Percentiles rank a stretch among this genome's conserved stretches.
These are phyloP conservation scores for Procambarus virginalis DNA, from an alignment of 1,140 invertebrate species.

Conservation along the genomic window DNA sequence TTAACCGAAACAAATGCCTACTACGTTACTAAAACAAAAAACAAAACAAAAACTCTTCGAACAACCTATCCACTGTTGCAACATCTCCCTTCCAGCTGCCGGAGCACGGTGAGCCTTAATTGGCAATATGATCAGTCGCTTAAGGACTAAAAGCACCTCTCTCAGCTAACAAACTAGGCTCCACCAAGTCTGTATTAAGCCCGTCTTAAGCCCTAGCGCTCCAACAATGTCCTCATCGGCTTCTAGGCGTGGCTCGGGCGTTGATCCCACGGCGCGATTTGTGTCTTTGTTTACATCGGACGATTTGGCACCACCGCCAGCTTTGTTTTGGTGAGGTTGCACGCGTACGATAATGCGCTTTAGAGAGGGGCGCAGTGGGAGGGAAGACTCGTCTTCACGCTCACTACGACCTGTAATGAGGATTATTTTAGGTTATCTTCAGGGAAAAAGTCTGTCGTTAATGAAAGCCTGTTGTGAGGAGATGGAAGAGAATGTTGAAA, in stretches of 20 bases:
- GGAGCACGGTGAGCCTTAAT: background rate
- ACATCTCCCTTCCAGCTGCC: background rate
- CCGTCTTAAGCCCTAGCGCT: background rate
- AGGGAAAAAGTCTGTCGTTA: no score
- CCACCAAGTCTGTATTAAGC: background rate
- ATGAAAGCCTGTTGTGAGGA: no score
- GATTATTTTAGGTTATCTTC: background rate
- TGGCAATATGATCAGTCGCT: background rate
- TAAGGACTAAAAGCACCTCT: background rate
- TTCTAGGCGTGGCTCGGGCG: background rate
- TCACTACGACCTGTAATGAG: background rate
- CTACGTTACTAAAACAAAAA: no score
- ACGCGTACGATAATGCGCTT: background rate
- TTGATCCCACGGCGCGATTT: background rate
- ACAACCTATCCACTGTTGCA: background rate
- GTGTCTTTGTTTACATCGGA: background rate
- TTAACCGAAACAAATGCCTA: no score
- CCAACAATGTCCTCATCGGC: background rate
- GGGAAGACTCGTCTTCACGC: background rate
- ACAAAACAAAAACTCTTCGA: background rate
- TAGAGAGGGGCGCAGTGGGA: no score
- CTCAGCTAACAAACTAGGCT: background rate
- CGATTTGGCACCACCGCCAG: background rate
- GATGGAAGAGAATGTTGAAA: no score
- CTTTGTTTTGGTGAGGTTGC: background rate